Conservation (phyloP, 2,113 vertebrate species). For the Caracal caracal region DNA sequence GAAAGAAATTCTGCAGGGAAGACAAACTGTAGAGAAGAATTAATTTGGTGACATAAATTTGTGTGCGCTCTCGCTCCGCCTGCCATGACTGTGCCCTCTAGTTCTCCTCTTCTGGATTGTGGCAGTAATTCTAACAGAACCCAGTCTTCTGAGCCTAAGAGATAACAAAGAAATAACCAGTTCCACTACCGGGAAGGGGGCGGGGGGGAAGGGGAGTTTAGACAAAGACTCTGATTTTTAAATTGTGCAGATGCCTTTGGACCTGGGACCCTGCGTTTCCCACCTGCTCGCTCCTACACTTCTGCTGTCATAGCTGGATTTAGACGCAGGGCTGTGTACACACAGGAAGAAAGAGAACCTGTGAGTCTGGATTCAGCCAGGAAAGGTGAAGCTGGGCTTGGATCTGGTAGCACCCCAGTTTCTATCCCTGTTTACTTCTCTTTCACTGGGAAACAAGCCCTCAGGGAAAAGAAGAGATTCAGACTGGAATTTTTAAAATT, state of each 20-base stretch:
- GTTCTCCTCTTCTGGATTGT: background rate
- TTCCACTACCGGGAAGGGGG: too few relatives aligned
- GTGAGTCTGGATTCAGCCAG: background rate
- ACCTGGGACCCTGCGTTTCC: background rate
- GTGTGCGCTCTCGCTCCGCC: background rate
- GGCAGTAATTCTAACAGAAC: constrained; percentile 21
- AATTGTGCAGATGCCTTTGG: background rate
- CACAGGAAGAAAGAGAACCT: background rate
- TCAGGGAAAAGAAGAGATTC: background rate
- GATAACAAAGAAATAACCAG: constrained; percentile 45
- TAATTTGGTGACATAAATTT: constrained; percentile 31
- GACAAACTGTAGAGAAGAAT: background rate
- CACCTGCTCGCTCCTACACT: background rate
- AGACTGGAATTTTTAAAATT: background rate
- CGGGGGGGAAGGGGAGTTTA: background rate
- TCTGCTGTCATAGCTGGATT: background rate
- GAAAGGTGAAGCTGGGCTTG: background rate
- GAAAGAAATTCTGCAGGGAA: background rate
- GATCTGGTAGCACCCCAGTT: background rate
- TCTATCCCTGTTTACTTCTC: background rate
- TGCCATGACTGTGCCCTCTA: background rate
- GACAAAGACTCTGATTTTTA: background rate
- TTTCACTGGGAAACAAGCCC: background rate
- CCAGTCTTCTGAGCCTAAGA: constrained; percentile 5
- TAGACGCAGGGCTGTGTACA: background rate